These are phyloP conservation scores for Hexactinellida sp. DNA, from an alignment of 37 sponge, comb jelly and placozoan species.

Conservation along the genomic window DNA sequence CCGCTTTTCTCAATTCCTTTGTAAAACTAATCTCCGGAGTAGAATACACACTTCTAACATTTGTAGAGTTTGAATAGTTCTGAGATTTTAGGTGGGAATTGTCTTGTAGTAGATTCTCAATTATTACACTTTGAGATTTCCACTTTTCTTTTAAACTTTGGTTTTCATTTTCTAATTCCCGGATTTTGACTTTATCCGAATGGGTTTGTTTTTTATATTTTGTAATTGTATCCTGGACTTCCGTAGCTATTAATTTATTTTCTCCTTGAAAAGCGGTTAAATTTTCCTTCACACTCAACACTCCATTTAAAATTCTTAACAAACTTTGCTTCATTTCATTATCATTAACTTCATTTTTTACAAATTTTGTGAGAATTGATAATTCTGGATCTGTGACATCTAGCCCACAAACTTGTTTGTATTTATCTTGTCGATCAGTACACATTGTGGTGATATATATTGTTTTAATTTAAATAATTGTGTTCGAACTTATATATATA, in stretches of 20 bases:
- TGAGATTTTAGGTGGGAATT: too few relatives aligned
- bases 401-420: too few relatives aligned
- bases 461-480: too few relatives aligned
- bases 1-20: too few relatives aligned
- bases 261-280: not conserved
- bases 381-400: not conserved
- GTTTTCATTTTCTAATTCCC: not conserved
- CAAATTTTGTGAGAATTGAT: not conserved
- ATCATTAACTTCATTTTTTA: not conserved
- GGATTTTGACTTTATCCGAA: not conserved
- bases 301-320: not conserved
- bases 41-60: too few relatives aligned
- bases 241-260: not conserved
- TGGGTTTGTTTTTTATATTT: not conserved
- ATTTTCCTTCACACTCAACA: not conserved
- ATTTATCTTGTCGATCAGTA: too few relatives aligned
- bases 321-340: not conserved
- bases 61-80: too few relatives aligned
- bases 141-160: not conserved
- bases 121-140: too few relatives aligned
- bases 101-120: too few relatives aligned
- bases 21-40: too few relatives aligned
- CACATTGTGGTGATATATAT: too few relatives aligned
- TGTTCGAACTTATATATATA: too few relatives aligned
- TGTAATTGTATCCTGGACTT: not conserved